Evolutionary conservation across 2,113 vertebrate genomes (phyloP), one percentile per base, ranked within the genome.

Genomic region (Stictonetta naevosa): DNA sequence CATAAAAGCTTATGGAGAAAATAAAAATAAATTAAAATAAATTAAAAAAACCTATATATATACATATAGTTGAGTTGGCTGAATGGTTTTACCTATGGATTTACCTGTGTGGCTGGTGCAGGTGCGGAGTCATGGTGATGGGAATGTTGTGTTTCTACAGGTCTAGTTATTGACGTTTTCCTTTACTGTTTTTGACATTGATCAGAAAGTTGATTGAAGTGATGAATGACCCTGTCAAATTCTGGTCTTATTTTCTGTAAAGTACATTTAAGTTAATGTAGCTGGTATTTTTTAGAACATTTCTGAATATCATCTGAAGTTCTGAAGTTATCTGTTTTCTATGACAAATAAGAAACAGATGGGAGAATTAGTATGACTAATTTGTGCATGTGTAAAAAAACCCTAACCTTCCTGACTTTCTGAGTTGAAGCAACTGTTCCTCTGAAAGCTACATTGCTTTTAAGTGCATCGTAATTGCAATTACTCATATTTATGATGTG

Each of bases 321-420:
- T 73, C 64, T 75, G 44, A 52, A 79, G 40, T 79, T 89, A 48
- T n/a, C 53, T 68, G 38, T 31, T 94, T 85, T 46, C 78, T 85
- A 18, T 62, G 67, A 95, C 28, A 95, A 94, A 90, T 76, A 87
- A 56, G 89, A 78, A 91, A 71, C 90, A 96, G 84, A 95, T 85
- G 92, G 91, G 59, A 77, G 83, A 87, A 85, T 29, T 8, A 62
- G 46, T 62, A 69, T 33, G 80, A 79, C 69, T 91, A 59, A 73
- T 52, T 59, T 40, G 81, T 73, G 58, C 86, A 71, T 17, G 33
- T 34, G 38, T 73, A 62, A 58, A 79, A 87, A 67, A 4, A 66
- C 76, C 33, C 69, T 53, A 78, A 91, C 86, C 92, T 85, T 68
- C 34, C 20, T 78, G 89, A 56, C 86, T 85, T 81, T 40, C 42